Conservation (phyloP, 2,888 invertebrate genomes). For the Iphiclides podalirius region DNA sequence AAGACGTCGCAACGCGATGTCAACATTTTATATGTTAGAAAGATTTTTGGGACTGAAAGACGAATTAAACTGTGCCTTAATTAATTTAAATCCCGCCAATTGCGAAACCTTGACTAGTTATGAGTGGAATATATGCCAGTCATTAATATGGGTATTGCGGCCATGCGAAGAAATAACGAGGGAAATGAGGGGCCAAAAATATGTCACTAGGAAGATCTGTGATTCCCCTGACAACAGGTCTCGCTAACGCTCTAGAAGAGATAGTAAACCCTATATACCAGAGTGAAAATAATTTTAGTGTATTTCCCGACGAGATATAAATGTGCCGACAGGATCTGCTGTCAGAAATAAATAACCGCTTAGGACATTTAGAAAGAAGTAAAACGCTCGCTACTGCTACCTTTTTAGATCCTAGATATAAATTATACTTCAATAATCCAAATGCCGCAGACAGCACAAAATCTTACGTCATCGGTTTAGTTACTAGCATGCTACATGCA, state of each 20-base stretch:
- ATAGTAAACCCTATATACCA: too few relatives aligned
- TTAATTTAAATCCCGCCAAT: neutral
- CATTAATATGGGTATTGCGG: too few relatives aligned
- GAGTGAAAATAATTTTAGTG: constrained; percentile 11
- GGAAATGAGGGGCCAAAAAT: constrained; percentile 28
- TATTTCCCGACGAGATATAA: constrained; percentile 23
- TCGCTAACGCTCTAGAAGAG: too few relatives aligned
- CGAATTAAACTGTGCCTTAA: constrained; percentile 2
- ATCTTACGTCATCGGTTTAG: constrained; percentile 4
- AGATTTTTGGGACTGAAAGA: constrained; percentile 27
- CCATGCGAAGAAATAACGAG: constrained; percentile 26
- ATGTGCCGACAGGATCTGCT: constrained; percentile 20
- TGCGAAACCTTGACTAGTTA: neutral
- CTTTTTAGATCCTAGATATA: constrained; percentile 26
- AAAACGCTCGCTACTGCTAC: constrained; percentile 21
- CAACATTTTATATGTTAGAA: constrained; percentile 28
- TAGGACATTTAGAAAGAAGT: constrained; percentile 20
- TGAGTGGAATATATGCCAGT: neutral
- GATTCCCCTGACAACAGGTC: constrained; percentile 21
- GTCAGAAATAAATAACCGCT: constrained; percentile 14
- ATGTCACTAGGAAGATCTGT: constrained; percentile 26
- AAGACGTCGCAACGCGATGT: constrained; percentile 26
- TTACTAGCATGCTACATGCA: constrained; percentile 1
- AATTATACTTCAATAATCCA: constrained; percentile 24
- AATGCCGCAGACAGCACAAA: constrained; percentile 21